Evolutionary conservation across 2,113 vertebrate genomes (phyloP).

Genomic region (Petrocephalus zakoni): DNA sequence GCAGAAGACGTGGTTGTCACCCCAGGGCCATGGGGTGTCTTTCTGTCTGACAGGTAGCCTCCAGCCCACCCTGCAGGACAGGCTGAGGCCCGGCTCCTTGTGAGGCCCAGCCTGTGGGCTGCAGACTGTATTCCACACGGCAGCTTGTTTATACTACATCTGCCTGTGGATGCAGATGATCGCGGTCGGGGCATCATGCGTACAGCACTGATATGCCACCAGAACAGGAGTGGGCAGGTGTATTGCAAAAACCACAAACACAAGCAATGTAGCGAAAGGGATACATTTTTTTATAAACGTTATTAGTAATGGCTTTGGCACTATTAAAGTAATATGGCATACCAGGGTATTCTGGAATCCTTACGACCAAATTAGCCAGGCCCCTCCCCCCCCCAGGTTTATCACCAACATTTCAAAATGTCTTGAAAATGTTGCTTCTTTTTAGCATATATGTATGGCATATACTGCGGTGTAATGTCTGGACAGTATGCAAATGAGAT

Average conservation of each 20-base stretch:
- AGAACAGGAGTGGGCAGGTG: neutral
- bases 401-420: neutral
- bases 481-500: neutral
- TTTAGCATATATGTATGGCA: no score
- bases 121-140: no score
- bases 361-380: neutral
- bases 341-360: neutral
- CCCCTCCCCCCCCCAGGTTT: neutral
- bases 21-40: neutral
- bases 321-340: neutral
- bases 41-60: neutral
- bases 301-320: neutral
- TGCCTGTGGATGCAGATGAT: neutral
- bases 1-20: neutral
- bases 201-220: neutral
- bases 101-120: no score
- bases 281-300: neutral
- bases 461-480: neutral
- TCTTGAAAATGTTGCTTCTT: neutral
- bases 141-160: no score
- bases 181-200: neutral
- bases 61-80: neutral
- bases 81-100: no score
- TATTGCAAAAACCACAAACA: neutral
- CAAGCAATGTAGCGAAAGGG: neutral